A percentile compares a stretch with the other conserved stretches of the same genome.
Evolutionary conservation across 2,797 vertebrate genomes (phyloP).

Genomic region (Argyrosomus regius): DNA sequence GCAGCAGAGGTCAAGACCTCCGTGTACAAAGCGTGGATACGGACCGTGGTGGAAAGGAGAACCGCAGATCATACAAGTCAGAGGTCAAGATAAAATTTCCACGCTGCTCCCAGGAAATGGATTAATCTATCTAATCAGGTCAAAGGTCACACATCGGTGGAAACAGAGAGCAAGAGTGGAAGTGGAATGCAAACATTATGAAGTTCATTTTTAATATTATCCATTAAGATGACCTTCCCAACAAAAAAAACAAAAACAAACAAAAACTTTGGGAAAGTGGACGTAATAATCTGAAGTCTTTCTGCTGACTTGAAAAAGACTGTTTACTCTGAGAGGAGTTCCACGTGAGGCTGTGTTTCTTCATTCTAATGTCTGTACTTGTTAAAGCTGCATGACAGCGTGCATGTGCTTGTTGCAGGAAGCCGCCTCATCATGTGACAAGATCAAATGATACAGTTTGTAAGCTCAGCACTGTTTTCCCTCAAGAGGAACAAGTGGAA

Average conservation of each 20-base stretch:
- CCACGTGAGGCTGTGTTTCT: not conserved
- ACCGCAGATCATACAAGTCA: conserved; percentile 51
- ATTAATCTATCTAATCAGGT: conserved; percentile 62
- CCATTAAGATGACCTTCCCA: conserved; percentile 22
- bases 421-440: not conserved
- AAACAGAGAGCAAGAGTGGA: conserved; percentile 41
- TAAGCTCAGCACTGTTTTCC: not conserved
- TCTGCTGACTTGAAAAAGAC: conserved; percentile 6
- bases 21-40: conserved; percentile 40
- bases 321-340: conserved; percentile 15
- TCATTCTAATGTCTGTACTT: not conserved
- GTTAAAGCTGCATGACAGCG: not conserved
- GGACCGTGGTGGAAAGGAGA: conserved; percentile 43
- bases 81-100: conserved; percentile 65
- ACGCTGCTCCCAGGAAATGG: conserved; percentile 68
- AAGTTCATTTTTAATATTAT: conserved; percentile 47
- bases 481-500: not conserved
- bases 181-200: conserved; percentile 50
- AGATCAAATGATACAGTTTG: not conserved
- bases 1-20: conserved; percentile 48
- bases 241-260: conserved; percentile 21
- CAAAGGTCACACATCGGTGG: conserved; percentile 45
- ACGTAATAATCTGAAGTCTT: not conserved
- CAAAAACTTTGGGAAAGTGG: conserved; percentile 31
- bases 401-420: not conserved